These are phyloP conservation scores for Ctenicera cuprea DNA, from an alignment of 2,888 invertebrate species.

Conservation along the genomic window DNA sequence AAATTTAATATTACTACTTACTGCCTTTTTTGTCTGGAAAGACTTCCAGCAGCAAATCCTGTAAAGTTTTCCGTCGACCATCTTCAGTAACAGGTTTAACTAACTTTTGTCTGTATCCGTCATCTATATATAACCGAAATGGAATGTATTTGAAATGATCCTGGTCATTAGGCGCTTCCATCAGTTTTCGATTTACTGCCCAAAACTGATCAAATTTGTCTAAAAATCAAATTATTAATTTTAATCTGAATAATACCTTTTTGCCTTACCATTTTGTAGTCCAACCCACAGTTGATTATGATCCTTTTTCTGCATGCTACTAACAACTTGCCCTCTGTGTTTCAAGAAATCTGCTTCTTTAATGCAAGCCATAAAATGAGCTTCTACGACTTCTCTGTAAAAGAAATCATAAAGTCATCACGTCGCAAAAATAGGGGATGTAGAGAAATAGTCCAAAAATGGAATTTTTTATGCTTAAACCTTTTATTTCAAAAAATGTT, in stretches of 20 bases:
- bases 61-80: conserved; percentile 83
- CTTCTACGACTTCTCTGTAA: conserved; percentile 90
- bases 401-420: background rate
- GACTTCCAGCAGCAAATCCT: conserved; percentile 82
- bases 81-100: conserved; percentile 85
- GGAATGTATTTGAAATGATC: conserved; percentile 94
- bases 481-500: no score
- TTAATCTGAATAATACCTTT: background rate
- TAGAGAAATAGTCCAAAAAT: no score
- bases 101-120: conserved; percentile 84
- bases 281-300: conserved; percentile 98
- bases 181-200: conserved; percentile 95
- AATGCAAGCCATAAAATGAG: conserved; percentile 95
- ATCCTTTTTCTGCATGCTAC: conserved; percentile 96
- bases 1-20: no score
- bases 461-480: no score
- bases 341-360: conserved; percentile 99
- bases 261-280: conserved; percentile 86
- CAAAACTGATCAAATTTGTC: conserved; percentile 99
- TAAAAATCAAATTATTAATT: conserved; percentile 64
- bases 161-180: conserved; percentile 89
- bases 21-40: conserved; percentile 77
- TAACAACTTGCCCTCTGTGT: conserved; percentile 92
- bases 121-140: conserved; percentile 86
- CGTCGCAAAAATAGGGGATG: no score